A percentile compares a stretch with the other conserved stretches of the same genome.
phyloP scores from a whole-genome alignment of 30 jellyfish, hydroid and myxozoan genomes.

The Sanderia malayensis region DNA sequence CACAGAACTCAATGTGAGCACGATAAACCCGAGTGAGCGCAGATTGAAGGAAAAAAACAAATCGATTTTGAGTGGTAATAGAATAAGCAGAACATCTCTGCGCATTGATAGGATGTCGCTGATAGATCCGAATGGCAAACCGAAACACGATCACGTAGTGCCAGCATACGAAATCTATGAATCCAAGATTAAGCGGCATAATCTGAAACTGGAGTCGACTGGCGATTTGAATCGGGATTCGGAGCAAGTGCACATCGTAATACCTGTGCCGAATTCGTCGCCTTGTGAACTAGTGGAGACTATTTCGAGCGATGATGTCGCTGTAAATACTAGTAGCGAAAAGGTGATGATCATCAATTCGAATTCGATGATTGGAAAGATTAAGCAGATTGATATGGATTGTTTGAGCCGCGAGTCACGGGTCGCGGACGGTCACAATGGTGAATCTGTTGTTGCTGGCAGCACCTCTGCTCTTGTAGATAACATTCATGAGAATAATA shows the following conservation, averaged over 20 bases:
- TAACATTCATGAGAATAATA: too few relatives aligned
- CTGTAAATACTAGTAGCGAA: background rate
- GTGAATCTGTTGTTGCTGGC: too few relatives aligned
- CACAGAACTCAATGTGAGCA: slow-evolving; percentile 35
- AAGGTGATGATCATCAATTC: background rate
- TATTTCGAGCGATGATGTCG: background rate
- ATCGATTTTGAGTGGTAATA: too few relatives aligned
- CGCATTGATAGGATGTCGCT: background rate
- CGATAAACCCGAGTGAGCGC: slow-evolving; percentile 26
- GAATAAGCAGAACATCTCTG: slow-evolving; percentile 2
- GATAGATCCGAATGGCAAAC: slow-evolving; percentile 14
- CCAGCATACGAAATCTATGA: slow-evolving; percentile 43
- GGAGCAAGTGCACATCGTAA: slow-evolving; percentile 4
- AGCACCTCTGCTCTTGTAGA: too few relatives aligned
- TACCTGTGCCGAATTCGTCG: slow-evolving; percentile 38
- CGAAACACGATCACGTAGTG: slow-evolving; percentile 9
- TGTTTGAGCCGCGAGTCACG: too few relatives aligned
- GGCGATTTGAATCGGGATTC: background rate
- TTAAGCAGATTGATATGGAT: background rate
- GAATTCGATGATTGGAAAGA: background rate
- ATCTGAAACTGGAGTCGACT: background rate
- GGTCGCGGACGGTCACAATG: too few relatives aligned
- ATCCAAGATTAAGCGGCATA: background rate
- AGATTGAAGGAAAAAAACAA: background rate
- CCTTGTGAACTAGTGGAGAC: slow-evolving; percentile 7